phyloP scores from a whole-genome alignment of 2,113 vertebrate genomes.

The Percina caprodes region DNA sequence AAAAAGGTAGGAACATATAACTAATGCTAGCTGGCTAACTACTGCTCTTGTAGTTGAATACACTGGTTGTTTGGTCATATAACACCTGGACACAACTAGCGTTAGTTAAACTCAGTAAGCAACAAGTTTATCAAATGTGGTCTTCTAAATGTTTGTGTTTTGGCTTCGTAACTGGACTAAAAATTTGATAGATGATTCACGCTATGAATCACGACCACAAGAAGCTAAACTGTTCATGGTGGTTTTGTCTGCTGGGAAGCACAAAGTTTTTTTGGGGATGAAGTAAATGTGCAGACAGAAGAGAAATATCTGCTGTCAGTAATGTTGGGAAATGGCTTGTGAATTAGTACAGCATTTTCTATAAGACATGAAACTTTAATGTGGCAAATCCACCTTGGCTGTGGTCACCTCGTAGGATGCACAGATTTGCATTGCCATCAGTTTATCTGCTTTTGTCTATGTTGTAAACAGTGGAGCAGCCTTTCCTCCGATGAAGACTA shows the following conservation, averaged over 20 bases:
- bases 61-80: conserved; percentile 25
- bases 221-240: not conserved
- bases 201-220: conserved; percentile 5
- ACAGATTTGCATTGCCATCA: not conserved
- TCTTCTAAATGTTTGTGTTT: not conserved
- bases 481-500: not conserved
- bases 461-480: not conserved
- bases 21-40: conserved; percentile 59
- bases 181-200: not conserved
- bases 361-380: not conserved
- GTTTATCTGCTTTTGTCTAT: not conserved
- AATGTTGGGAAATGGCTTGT: not conserved
- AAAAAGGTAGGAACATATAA: conserved; percentile 89
- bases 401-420: not conserved
- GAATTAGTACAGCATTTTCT: not conserved
- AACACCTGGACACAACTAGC: not conserved
- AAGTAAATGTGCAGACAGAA: not conserved
- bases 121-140: conserved; percentile 39
- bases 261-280: not conserved
- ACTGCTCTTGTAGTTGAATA: conserved; percentile 13
- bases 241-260: not conserved
- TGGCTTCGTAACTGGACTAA: not conserved
- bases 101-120: not conserved
- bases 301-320: not conserved
- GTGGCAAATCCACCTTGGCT: not conserved